These are phyloP conservation scores for Actinopyga echinites DNA, from an alignment of 53 echinoderm and acorn worm species.

Conservation along the genomic window DNA sequence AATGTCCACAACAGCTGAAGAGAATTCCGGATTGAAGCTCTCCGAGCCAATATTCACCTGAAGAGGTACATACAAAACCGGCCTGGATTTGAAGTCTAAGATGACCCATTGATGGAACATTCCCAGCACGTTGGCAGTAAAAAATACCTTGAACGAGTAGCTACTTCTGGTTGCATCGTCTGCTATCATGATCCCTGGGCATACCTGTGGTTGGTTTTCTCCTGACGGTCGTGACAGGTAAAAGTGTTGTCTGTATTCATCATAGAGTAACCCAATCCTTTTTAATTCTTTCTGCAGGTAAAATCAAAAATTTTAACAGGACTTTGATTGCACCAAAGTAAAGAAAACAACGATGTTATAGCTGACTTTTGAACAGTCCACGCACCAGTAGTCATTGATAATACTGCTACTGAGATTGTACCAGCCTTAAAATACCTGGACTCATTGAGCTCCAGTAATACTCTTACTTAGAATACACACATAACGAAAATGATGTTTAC, in stretches of 20 bases:
- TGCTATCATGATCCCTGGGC: slow-evolving; percentile 63
- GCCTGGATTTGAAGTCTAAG: slow-evolving; percentile 80
- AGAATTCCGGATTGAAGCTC: not conserved
- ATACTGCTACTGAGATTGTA: no score
- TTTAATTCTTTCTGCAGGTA: slow-evolving; percentile 66
- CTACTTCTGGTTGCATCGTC: slow-evolving; percentile 27
- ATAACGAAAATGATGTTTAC: no score
- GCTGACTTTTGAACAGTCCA: no score
- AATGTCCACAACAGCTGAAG: not conserved
- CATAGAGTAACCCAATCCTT: slow-evolving; percentile 88
- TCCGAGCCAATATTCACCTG: slow-evolving; percentile 19
- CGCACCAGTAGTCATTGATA: no score
- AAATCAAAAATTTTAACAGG: no score
- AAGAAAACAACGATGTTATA: no score
- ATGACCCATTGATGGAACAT: slow-evolving; percentile 94
- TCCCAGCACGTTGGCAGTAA: slow-evolving; percentile 64
- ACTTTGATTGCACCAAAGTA: no score
- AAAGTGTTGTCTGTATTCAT: slow-evolving; percentile 81
- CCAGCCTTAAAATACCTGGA: no score
- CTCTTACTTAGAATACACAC: no score
- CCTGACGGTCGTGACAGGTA: slow-evolving; percentile 64
- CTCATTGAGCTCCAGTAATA: no score
- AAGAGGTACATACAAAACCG: slow-evolving; percentile 16
- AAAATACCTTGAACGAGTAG: slow-evolving; percentile 67
- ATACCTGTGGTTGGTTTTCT: slow-evolving; percentile 73